Base-by-base conservation (phyloP, 2,888 invertebrate species). In the Agrochola macilenta region DNA sequence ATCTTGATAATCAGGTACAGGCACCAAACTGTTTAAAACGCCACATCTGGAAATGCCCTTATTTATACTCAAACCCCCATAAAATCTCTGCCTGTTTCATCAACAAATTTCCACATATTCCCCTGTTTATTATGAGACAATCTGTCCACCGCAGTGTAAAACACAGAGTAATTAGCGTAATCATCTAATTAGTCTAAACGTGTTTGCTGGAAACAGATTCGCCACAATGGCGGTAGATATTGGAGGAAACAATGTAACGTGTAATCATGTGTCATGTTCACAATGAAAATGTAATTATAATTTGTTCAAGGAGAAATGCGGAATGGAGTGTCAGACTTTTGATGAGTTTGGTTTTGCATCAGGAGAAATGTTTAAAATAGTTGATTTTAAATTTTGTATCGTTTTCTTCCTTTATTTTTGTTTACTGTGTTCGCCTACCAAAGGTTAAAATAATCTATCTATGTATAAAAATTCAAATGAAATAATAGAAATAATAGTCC, bases 171-270 rank as follows among this genome's bases (percentile, higher is more conserved):
- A 84, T 83, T 68, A 68, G 64, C 64, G 74, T 81, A 74, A 85
- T 81, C 82, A 74, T 65, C n/a, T 81, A 74, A 74, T 85, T 85
- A 85, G 64, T 52, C 30, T 71, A 74, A 75, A 81, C 57, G 49
- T 85, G 83, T 80, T 74, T 74, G 52, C 70, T 74, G 84, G 57
- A 70, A 70, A 64, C 85, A 71, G 68, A 39, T 83, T 81, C 39
- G 57, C 83, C 85, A 68, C 83, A 83, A 83, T 74, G 64, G 43
- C 68, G 69, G 65, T 60, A 60, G 85, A 70, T 74, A 84, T 84
- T 23, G 74, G 69, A 69, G 69, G 49, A 5, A 60, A 70, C 73
- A 60, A 49, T 35, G 58, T 52, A 49, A 68, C 74, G 49, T n/a
- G 73, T 63, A 54, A 68, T 78, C 78, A 79, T 17, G 69, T 69